Conservation (phyloP, 2,797 vertebrate species). For the Psittacula derbiana region DNA sequence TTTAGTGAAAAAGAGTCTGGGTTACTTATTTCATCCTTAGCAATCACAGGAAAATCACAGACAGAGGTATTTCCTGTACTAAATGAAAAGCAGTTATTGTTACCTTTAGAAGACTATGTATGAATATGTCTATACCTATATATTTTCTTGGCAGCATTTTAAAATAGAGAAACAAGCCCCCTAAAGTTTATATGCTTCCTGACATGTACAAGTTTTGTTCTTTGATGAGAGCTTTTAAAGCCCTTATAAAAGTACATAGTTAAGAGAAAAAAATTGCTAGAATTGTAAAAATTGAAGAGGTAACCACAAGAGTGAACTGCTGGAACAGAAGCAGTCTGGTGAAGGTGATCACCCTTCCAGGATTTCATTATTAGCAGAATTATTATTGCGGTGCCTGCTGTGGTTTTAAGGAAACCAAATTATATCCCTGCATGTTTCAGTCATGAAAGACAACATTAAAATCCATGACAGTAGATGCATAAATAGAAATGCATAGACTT, state of each 20-base stretch:
- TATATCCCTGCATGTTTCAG: neutral
- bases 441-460: neutral
- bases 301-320: neutral
- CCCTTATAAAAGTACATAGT: neutral
- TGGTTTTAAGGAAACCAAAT: neutral
- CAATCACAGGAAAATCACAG: neutral
- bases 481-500: neutral
- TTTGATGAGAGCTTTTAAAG: neutral
- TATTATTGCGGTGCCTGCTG: neutral
- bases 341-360: neutral
- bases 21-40: neutral
- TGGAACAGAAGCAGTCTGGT: neutral
- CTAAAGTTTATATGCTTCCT: neutral
- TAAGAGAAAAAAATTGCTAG: neutral
- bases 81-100: neutral
- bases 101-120: neutral
- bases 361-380: neutral
- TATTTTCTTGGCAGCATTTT: neutral
- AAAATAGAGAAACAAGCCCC: neutral
- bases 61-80: conserved; percentile 3
- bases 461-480: neutral
- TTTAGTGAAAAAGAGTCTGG: neutral
- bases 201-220: neutral
- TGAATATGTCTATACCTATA: neutral
- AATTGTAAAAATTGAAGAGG: neutral